A percentile compares a stretch with the other conserved stretches of the same genome.
Conservation (phyloP, 92 coral and sea anemone genomes). For the Siderastrea siderea region DNA sequence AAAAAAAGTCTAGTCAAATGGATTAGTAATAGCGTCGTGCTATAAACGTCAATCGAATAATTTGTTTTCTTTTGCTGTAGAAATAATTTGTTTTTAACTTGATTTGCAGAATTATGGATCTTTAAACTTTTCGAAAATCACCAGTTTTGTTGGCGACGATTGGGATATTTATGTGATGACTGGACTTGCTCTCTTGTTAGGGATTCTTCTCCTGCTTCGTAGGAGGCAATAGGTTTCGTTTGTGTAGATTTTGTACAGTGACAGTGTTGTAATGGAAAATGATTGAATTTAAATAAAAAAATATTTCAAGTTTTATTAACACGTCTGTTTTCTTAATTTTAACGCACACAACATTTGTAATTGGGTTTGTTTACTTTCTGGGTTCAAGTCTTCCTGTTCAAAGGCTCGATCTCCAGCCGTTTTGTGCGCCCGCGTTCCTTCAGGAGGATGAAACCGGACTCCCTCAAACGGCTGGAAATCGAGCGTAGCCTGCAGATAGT, state of each 20-base stretch:
- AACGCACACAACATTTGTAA: background rate
- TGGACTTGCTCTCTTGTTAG: constrained; percentile 86
- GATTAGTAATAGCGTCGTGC: background rate
- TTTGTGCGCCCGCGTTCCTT: no score
- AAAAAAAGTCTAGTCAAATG: no score
- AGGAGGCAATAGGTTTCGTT: constrained; percentile 67
- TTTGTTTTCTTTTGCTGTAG: background rate
- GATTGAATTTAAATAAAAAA: background rate
- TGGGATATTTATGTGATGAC: constrained; percentile 99
- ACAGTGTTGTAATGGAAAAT: background rate
- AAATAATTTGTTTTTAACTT: background rate
- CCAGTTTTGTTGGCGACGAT: constrained; percentile 78
- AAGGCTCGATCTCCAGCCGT: no score
- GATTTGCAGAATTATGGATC: constrained; percentile 87
- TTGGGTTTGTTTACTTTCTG: background rate
- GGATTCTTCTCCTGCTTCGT: constrained; percentile 84
- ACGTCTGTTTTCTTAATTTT: background rate
- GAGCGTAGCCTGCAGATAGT: no score
- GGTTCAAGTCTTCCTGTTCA: no score
- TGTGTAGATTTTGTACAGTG: constrained; percentile 48
- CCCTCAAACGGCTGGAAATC: no score
- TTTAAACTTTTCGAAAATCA: constrained; percentile 77
- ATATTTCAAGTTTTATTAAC: background rate
- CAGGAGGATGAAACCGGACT: no score
- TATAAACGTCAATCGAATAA: background rate